These are phyloP conservation scores for Oreochromis aureus DNA, from an alignment of 2,113 vertebrate genomes.

Conservation along the genomic window DNA sequence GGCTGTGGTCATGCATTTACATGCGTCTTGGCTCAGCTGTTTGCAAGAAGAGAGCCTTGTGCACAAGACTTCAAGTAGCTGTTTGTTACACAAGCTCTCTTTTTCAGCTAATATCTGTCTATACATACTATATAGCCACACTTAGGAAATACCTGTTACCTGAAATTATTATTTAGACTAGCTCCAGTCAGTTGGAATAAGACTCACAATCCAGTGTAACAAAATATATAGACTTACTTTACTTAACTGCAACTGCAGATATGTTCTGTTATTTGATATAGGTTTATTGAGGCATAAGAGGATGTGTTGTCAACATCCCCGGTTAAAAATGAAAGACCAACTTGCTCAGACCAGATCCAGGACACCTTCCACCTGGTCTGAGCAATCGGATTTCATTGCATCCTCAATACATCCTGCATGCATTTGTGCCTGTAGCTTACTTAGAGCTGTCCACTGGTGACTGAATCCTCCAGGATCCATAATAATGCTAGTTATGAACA, in stretches of 20 bases:
- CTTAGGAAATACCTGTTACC: not conserved
- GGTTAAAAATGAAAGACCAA: not conserved
- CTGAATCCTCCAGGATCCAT: not conserved
- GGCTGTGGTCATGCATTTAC: not conserved
- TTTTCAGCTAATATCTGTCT: not conserved
- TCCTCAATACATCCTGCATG: not conserved
- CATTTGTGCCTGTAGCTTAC: not conserved
- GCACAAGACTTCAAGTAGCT: not conserved
- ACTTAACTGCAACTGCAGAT: not conserved
- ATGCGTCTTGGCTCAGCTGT: not conserved
- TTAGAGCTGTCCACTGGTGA: not conserved
- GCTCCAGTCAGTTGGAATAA: not conserved
- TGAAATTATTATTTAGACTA: not conserved
- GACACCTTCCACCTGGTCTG: not conserved
- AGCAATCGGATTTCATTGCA: not conserved
- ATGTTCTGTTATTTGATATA: not conserved
- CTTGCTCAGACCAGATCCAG: not conserved
- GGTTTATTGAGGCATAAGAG: not conserved
- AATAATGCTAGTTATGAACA: not conserved
- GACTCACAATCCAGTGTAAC: not conserved
- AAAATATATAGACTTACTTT: not conserved
- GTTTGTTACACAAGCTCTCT: not conserved
- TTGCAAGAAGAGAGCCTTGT: not conserved
- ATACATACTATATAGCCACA: not conserved
- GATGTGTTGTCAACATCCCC: not conserved